Base-by-base conservation (phyloP, 1,140 invertebrate genomes). In the Drosophila bipectinata region DNA sequence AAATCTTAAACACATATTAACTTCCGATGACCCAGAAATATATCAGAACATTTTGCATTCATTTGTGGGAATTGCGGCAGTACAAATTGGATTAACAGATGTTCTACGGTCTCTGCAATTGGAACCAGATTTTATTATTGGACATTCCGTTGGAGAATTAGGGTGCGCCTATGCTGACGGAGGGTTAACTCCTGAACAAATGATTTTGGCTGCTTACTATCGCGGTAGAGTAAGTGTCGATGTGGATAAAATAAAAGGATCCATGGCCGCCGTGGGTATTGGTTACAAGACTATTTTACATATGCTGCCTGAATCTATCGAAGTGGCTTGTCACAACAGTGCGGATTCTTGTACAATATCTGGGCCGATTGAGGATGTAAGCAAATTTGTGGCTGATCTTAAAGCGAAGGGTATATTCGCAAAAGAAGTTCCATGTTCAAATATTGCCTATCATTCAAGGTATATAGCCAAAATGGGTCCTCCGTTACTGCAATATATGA, bases 111-210 rank as follows among this genome's bases (percentile, higher is more conserved):
- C 92, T 1, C 72, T 98, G 61, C 95, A 95, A 14, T 93, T 98
- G 14, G 93, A 95, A 63, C 94, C 95, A 4, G 96, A 98, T 92
- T 96, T 95, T 37, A 96, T 98, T 49, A 95, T 98, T 83, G 97
- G 94, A 4, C 97, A 98, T 90, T 98, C 97, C n/a, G 96, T 96
- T 1, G 96, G 96, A 21, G 96, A 97, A 92, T 90, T 97, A n/a
- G 97, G 96, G 2, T 98, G 97, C 92, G 96, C 95, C 14, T 98
- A 98, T 93, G 96, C 96, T 39, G 97, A 98, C 92, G 96, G 96
- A 1, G 96, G 95, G 60, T 93, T 98, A 59, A 97, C 96, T 7
- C 94, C 95, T 2, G 96, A 98, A 88, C 95, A 98, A 92, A 96
- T 96, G 92, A 94, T 98, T 54, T 82, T 97, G 9, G 93, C 95